A percentile compares a stretch with the other conserved stretches of the same genome.
phyloP scores from a whole-genome alignment of 2,888 invertebrate species.

The Leucoma salicis region DNA sequence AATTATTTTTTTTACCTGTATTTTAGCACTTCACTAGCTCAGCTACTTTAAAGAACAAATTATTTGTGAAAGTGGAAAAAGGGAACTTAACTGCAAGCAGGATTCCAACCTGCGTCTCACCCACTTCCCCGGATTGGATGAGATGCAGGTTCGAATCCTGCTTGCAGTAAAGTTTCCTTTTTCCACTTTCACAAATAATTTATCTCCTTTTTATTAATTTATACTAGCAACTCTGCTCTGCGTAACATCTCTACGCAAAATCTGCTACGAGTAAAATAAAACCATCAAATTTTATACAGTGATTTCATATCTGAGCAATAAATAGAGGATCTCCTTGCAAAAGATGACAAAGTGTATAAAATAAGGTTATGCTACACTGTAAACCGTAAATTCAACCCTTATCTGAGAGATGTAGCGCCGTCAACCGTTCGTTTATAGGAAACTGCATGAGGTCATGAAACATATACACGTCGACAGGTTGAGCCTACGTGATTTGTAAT shows the following conservation, averaged over 20 bases:
- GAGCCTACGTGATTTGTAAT: not conserved
- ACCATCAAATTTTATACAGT: constrained; percentile 23
- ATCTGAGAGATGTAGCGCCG: constrained; percentile 27
- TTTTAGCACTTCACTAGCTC: too few species aligned
- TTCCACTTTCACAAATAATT: too few species aligned
- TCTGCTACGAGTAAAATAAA: constrained; percentile 1
- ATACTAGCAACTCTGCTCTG: not conserved
- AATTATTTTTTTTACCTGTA: too few species aligned
- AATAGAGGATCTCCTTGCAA: constrained; percentile 36
- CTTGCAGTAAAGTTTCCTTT: too few species aligned
- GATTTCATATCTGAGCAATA: constrained; percentile 32
- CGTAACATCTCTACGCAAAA: not conserved
- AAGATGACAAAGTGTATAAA: constrained; percentile 42
- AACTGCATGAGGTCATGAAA: constrained; percentile 20
- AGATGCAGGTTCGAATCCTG: too few species aligned
- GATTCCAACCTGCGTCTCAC: too few species aligned
- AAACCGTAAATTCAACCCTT: constrained; percentile 37
- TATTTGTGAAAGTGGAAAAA: too few species aligned
- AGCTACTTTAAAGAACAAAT: too few species aligned
- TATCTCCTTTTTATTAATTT: not conserved
- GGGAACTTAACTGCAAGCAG: too few species aligned
- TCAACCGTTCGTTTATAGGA: constrained; percentile 24
- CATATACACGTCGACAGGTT: constrained; percentile 1
- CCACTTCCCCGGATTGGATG: too few species aligned
- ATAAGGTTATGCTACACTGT: constrained; percentile 39